phyloP scores from a whole-genome alignment of 92 coral and sea anemone genomes.

The Meandrina meandrites region DNA sequence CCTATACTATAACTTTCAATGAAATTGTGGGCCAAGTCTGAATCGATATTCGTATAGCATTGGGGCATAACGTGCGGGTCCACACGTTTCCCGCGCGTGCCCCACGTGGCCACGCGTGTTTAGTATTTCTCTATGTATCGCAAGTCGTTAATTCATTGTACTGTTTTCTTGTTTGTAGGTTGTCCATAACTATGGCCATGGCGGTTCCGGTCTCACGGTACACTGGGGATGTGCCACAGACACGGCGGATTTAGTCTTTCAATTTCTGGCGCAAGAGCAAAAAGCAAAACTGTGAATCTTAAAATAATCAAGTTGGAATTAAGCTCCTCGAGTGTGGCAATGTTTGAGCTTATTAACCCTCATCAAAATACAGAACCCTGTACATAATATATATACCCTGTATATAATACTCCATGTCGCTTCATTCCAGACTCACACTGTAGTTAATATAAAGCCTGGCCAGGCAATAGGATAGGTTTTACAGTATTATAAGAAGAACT shows the following conservation, averaged over 20 bases:
- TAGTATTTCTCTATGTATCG: background rate
- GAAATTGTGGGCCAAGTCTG: too few relatives aligned
- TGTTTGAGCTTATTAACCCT: too few relatives aligned
- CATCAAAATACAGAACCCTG: too few relatives aligned
- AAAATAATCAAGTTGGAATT: background rate
- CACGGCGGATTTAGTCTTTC: slow-evolving; percentile 67
- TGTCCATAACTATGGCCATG: slow-evolving; percentile 96
- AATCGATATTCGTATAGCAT: too few relatives aligned
- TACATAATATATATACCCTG: too few relatives aligned
- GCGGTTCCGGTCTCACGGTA: slow-evolving; percentile 81
- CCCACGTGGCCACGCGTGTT: background rate
- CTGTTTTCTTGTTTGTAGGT: slow-evolving; percentile 54
- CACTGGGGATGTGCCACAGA: slow-evolving; percentile 94
- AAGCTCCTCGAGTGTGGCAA: too few relatives aligned
- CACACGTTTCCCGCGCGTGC: background rate
- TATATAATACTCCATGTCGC: too few relatives aligned
- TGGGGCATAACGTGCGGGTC: background rate
- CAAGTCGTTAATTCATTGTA: background rate
- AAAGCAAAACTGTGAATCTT: slow-evolving; percentile 55
- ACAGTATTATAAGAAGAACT: background rate
- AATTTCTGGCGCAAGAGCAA: slow-evolving; percentile 38
- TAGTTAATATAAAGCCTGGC: too few relatives aligned
- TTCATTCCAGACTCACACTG: too few relatives aligned
- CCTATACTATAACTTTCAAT: too few relatives aligned
- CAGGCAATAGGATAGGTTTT: too few relatives aligned